These are phyloP conservation scores for Propsilocerus akamusi DNA, from an alignment of 1,140 invertebrate species.

Conservation along the genomic window DNA sequence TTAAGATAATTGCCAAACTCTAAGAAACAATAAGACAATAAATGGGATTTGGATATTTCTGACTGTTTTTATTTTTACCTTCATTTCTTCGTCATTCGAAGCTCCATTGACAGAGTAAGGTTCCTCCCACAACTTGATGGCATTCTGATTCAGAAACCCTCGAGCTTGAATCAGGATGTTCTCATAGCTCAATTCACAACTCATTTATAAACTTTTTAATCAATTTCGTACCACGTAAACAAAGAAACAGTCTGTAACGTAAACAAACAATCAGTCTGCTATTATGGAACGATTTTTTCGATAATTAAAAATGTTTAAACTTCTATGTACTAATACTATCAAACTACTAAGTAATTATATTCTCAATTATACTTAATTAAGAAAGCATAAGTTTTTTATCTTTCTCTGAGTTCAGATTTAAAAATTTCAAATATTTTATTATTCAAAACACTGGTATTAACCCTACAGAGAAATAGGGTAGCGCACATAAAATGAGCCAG, in stretches of 20 bases:
- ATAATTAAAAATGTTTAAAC: too few relatives aligned
- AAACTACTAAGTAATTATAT: too few relatives aligned
- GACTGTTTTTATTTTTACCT: slow-evolving; percentile 19
- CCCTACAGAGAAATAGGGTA: too few relatives aligned
- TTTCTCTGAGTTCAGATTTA: too few relatives aligned
- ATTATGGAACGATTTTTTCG: too few relatives aligned
- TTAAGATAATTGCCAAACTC: slow-evolving; percentile 36
- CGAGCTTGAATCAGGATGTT: slow-evolving; percentile 39
- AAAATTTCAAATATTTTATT: too few relatives aligned
- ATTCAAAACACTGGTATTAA: too few relatives aligned
- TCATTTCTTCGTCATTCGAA: slow-evolving; percentile 22
- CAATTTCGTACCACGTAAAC: neutral
- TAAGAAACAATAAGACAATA: slow-evolving; percentile 14
- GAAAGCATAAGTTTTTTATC: too few relatives aligned
- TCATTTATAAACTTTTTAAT: slow-evolving; percentile 14
- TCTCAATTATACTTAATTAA: too few relatives aligned
- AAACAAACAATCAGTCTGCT: too few relatives aligned
- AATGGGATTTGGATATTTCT: neutral
- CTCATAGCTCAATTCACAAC: slow-evolving; percentile 30
- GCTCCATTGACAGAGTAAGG: slow-evolving; percentile 39
- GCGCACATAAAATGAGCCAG: too few relatives aligned
- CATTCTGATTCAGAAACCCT: slow-evolving; percentile 39
- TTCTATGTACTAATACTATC: too few relatives aligned
- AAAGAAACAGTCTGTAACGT: neutral
- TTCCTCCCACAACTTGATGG: slow-evolving; percentile 48